A percentile compares a stretch with the other conserved stretches of the same genome.
phyloP scores from a whole-genome alignment of 2,888 invertebrate species.

The Acleris sparsana region DNA sequence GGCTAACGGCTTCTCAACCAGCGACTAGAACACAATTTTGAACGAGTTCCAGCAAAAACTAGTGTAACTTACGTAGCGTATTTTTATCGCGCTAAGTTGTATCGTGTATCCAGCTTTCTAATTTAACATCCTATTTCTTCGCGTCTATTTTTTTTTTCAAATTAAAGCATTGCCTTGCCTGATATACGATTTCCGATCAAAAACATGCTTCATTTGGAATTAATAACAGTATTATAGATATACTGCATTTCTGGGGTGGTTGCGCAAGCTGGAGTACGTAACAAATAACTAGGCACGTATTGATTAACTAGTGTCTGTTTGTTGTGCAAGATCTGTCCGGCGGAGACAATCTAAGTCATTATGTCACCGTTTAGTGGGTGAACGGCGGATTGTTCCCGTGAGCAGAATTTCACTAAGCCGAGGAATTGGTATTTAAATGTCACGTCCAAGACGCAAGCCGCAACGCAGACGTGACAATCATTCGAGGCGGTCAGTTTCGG shows the following conservation, averaged over 20 bases:
- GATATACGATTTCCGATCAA: constrained; percentile 3
- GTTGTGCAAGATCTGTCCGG: constrained; percentile 53
- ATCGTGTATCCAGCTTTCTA: constrained; percentile 16
- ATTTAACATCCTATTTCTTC: constrained; percentile 1
- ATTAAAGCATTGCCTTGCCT: too few relatives aligned
- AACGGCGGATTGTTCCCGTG: constrained; percentile 41
- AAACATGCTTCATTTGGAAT: constrained; percentile 1
- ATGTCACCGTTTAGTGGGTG: constrained; percentile 41
- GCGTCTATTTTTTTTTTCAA: background rate
- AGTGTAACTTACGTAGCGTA: constrained; percentile 8
- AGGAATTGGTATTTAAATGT: constrained; percentile 53
- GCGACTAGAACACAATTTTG: constrained; percentile 49
- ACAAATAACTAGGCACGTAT: constrained; percentile 42
- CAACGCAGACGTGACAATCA: constrained; percentile 68
- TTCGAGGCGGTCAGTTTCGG: constrained; percentile 43
- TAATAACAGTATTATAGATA: constrained; percentile 12
- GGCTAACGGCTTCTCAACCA: constrained; percentile 75
- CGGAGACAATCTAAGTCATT: constrained; percentile 55
- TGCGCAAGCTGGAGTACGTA: constrained; percentile 32
- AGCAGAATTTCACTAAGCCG: constrained; percentile 58
- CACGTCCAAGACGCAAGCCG: constrained; percentile 48
- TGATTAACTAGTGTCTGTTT: constrained; percentile 50
- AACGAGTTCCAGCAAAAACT: constrained; percentile 23
- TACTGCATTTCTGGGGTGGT: constrained; percentile 19
- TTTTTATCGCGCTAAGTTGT: constrained; percentile 16